These are phyloP conservation scores for Drosophila mayaguana DNA, from an alignment of 2,888 invertebrate species.

Conservation along the genomic window DNA sequence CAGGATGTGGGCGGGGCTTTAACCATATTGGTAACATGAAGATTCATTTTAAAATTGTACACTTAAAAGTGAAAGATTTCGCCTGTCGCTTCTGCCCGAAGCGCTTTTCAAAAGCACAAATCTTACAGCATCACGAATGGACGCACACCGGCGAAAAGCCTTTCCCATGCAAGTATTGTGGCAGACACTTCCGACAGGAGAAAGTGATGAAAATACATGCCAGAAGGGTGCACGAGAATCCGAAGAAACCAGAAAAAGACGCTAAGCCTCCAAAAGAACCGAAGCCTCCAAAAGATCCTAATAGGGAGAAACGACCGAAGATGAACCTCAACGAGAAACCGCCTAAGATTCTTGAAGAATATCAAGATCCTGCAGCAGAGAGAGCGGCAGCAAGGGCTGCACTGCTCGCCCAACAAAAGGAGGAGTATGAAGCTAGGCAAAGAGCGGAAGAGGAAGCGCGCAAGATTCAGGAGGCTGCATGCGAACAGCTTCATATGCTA, in stretches of 20 bases:
- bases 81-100: slow-evolving; percentile 82
- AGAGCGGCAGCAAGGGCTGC: slow-evolving; percentile 78
- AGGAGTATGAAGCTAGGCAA: slow-evolving; percentile 73
- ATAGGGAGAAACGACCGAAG: slow-evolving; percentile 43
- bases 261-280: slow-evolving; percentile 35
- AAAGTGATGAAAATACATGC: slow-evolving; percentile 82
- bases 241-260: slow-evolving; percentile 45
- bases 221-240: slow-evolving; percentile 77
- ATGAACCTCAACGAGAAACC: slow-evolving; percentile 25
- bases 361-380: slow-evolving; percentile 68
- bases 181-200: slow-evolving; percentile 81
- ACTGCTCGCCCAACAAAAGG: slow-evolving; percentile 72
- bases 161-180: slow-evolving; percentile 78
- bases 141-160: slow-evolving; percentile 84
- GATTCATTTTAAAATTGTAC: slow-evolving; percentile 82
- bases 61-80: slow-evolving; percentile 83
- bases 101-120: slow-evolving; percentile 83
- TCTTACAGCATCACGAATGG: slow-evolving; percentile 82
- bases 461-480: slow-evolving; percentile 77
- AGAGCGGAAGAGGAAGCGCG: slow-evolving; percentile 70
- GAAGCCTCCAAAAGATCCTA: slow-evolving; percentile 31
- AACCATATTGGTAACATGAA: slow-evolving; percentile 82
- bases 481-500: slow-evolving; percentile 69
- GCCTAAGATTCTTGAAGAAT: slow-evolving; percentile 62
- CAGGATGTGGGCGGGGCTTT: slow-evolving; percentile 81